Base-by-base conservation (phyloP, 2,113 vertebrate genomes). In the Isurus oxyrinchus region DNA sequence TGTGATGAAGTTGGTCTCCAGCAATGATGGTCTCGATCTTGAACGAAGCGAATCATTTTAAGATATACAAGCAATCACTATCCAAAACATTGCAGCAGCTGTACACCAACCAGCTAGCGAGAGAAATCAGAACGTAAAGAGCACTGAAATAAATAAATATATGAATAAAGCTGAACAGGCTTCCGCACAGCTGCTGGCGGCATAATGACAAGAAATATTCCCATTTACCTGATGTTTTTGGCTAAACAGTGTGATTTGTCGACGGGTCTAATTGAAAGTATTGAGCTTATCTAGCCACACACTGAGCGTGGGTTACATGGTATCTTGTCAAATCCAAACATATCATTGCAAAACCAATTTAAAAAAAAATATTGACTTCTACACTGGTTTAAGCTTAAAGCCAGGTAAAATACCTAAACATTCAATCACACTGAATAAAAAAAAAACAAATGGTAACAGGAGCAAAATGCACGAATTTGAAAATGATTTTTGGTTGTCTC, bases 351-450 rank as follows among this genome's bases (percentile, higher is more conserved):
- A 61, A 2, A n/a, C 55, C 57, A 94, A 94, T 66, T 63, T 94
- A 66, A 23, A 40, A 44, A 63, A 63, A 61, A 19, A 63, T 94
- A 59, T 57, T 11, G 59, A 94, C n/a, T 66, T 94, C 5, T 59
- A 94, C 59, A 95, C 94, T 72, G 94, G 25, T 95, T 95, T 95
- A 95, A 95, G 49, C 49, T 76, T 95, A 95, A 31, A 59, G 55
- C 23, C 23, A 72, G 67, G 67, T 72, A 95, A 95, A 95, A 31
- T 72, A 49, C 55, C 40, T 7, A 55, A 72, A 76, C 25, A 55
- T 72, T 72, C 49, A 55, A 72, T 55, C 61, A 55, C 25, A 55
- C 44, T 55, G 67, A 55, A 35, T 23, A 35, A 84, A 84, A 44
- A 13, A 55, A 72, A 95, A 72, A 67, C 93, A 11, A 44, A 95